Conservation (phyloP, 2,888 invertebrate genomes). For the Cryptocheilus praepositus region DNA sequence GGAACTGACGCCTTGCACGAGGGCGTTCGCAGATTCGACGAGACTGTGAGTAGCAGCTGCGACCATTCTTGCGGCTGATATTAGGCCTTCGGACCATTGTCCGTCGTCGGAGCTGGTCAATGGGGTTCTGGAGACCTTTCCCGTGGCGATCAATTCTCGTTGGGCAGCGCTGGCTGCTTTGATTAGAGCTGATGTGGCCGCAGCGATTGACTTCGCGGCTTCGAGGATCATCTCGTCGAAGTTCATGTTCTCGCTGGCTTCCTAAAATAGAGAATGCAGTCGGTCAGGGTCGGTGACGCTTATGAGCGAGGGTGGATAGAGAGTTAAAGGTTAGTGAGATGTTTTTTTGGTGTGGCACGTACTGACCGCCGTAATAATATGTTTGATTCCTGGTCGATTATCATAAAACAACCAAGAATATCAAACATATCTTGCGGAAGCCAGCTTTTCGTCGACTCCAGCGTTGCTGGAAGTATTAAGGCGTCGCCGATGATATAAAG, state of each 20-base stretch:
- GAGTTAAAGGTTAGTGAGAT: background rate
- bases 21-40: conserved; percentile 97
- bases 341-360: conserved; percentile 20
- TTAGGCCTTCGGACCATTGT: conserved; percentile 98
- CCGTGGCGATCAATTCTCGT: conserved; percentile 92
- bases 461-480: too few relatives aligned
- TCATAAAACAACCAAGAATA: conserved; percentile 99
- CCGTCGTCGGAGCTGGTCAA: conserved; percentile 94
- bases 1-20: conserved; percentile 93
- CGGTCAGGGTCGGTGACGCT: background rate
- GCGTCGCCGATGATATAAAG: too few relatives aligned
- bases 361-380: conserved; percentile 91
- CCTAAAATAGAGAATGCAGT: conserved; percentile 77
- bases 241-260: conserved; percentile 94
- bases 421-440: conserved; percentile 99
- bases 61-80: conserved; percentile 95
- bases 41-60: conserved; percentile 98
- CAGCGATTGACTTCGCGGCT: conserved; percentile 97
- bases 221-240: conserved; percentile 99
- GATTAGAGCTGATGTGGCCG: conserved; percentile 97
- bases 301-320: background rate
- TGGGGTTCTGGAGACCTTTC: conserved; percentile 90
- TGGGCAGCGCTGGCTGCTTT: conserved; percentile 98
- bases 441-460: background rate
- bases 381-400: conserved; percentile 99